A percentile compares a stretch with the other conserved stretches of the same genome.
phyloP scores from a whole-genome alignment of 2,888 invertebrate species.

The Dendrolimus pini region DNA sequence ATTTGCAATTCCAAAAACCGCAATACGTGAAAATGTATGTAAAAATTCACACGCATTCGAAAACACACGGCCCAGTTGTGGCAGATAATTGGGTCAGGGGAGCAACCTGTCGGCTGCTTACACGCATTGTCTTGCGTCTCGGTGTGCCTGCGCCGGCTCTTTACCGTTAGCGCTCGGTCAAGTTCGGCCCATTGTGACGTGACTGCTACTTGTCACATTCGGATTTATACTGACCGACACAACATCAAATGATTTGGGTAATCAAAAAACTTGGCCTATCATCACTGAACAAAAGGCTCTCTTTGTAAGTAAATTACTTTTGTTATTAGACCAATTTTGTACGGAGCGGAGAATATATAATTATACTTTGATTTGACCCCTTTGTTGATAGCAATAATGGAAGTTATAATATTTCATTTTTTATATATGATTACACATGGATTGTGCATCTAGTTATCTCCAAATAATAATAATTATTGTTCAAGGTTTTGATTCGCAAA shows the following conservation, averaged over 20 bases:
- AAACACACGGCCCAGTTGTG: conserved; percentile 58
- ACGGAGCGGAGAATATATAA: neutral
- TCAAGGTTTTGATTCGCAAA: no score
- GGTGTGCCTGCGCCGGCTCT: conserved; percentile 29
- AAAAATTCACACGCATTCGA: conserved; percentile 60
- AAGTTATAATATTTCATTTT: no score
- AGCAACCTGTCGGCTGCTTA: conserved; percentile 66
- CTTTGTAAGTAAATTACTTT: neutral
- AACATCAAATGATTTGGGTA: conserved; percentile 3
- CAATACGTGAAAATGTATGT: conserved; percentile 44
- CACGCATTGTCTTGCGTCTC: conserved; percentile 66
- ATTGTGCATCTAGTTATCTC: no score
- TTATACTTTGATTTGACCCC: neutral
- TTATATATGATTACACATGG: no score
- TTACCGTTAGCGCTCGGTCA: conserved; percentile 70
- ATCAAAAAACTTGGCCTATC: neutral
- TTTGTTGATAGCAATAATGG: no score
- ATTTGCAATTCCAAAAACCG: conserved; percentile 10
- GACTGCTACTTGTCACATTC: conserved; percentile 39
- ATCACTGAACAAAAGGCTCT: neutral
- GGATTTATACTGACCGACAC: conserved; percentile 24
- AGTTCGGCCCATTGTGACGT: conserved; percentile 65
- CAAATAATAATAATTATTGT: no score
- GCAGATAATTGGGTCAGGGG: conserved; percentile 70
- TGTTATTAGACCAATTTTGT: neutral